A percentile compares a stretch with the other conserved stretches of the same genome.
Evolutionary conservation across 2,113 vertebrate species (phyloP).

Genomic region (Albula glossodonta): DNA sequence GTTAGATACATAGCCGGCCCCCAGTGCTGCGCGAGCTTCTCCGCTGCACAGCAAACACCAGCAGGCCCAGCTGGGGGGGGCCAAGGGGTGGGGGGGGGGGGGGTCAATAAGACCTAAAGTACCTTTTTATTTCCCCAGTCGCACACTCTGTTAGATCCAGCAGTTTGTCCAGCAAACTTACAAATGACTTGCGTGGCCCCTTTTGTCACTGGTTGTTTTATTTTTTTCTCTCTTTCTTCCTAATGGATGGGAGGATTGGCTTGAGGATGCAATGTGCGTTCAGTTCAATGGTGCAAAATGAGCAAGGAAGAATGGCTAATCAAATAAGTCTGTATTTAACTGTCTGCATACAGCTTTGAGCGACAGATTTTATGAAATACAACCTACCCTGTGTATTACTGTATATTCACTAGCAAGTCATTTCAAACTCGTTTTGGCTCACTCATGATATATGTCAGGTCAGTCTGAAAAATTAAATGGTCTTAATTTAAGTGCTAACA

Average conservation of each 20-base stretch:
- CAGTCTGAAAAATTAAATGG: neutral
- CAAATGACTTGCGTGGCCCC: slow-evolving; percentile 57
- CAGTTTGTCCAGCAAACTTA: slow-evolving; percentile 68
- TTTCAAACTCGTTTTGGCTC: neutral
- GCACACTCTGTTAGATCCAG: slow-evolving; percentile 56
- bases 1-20: slow-evolving; percentile 36
- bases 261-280: slow-evolving; percentile 33
- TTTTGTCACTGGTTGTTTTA: slow-evolving; percentile 1
- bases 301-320: slow-evolving; percentile 16
- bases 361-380: neutral
- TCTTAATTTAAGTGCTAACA: no score
- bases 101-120: slow-evolving; percentile 68
- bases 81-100: slow-evolving; percentile 60
- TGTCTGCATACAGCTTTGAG: neutral
- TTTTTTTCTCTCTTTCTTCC: slow-evolving; percentile 45
- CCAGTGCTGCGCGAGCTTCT: slow-evolving; percentile 13
- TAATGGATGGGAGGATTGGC: slow-evolving; percentile 35
- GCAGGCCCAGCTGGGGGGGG: slow-evolving; percentile 59
- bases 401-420: neutral
- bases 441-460: neutral
- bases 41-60: slow-evolving; percentile 61
- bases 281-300: slow-evolving; percentile 31
- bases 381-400: neutral
- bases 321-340: slow-evolving; percentile 21
- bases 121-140: slow-evolving; percentile 71